phyloP scores from a whole-genome alignment of 2,888 invertebrate species.

The Orthonychiurus folsomi region DNA sequence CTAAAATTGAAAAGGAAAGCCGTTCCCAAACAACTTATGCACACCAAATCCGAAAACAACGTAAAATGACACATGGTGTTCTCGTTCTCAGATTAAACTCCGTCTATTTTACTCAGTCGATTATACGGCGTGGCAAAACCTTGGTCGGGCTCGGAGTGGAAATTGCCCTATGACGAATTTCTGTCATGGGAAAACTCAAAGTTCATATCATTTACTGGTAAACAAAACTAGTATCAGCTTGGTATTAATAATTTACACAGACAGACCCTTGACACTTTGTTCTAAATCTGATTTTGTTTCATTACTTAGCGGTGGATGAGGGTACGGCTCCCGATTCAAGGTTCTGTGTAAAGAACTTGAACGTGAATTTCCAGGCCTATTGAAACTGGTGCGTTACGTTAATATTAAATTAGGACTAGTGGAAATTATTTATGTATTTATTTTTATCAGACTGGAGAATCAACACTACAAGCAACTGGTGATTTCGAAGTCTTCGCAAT shows the following conservation, averaged over 20 bases:
- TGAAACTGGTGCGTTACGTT: conserved; percentile 31
- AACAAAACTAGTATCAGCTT: too few relatives aligned
- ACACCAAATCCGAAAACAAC: conserved; percentile 3
- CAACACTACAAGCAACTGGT: not conserved
- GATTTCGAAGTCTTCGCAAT: not conserved
- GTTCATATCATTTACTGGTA: not conserved
- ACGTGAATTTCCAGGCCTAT: conserved; percentile 25
- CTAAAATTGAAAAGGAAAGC: too few relatives aligned
- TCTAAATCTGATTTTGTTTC: conserved; percentile 9
- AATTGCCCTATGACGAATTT: too few relatives aligned
- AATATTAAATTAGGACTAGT: too few relatives aligned
- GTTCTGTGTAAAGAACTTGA: conserved; percentile 33
- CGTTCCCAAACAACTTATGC: too few relatives aligned
- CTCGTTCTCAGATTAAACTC: too few relatives aligned
- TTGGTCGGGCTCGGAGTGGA: too few relatives aligned
- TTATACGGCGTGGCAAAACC: too few relatives aligned
- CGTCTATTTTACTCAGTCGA: too few relatives aligned
- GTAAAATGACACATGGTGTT: not conserved
- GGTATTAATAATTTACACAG: too few relatives aligned
- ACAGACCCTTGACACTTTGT: too few relatives aligned
- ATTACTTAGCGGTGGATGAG: conserved; percentile 35
- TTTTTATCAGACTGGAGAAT: not conserved
- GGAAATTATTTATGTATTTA: too few relatives aligned
- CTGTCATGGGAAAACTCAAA: not conserved
- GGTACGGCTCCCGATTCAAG: conserved; percentile 34